phyloP scores from a whole-genome alignment of 2,888 invertebrate genomes.

The Oligia strigilis region DNA sequence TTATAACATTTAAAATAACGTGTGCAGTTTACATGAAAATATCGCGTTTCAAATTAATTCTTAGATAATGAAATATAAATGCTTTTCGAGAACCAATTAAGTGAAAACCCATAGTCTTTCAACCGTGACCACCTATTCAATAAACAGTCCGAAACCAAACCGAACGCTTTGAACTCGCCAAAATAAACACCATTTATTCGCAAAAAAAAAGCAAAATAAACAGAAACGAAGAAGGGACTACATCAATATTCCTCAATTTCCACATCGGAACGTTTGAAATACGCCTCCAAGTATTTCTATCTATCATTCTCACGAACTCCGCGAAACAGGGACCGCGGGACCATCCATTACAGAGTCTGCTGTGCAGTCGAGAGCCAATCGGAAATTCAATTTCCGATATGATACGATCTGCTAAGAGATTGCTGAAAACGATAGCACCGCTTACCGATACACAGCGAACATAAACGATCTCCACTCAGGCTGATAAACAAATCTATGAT shows the following conservation, averaged over 20 bases:
- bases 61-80: neutral
- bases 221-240: conserved; percentile 67
- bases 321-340: conserved; percentile 76
- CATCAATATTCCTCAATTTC: conserved; percentile 77
- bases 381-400: conserved; percentile 89
- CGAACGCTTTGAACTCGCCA: conserved; percentile 53
- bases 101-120: neutral
- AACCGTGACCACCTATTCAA: conserved; percentile 26
- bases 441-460: conserved; percentile 69
- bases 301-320: conserved; percentile 78
- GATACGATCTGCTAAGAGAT: conserved; percentile 87
- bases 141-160: conserved; percentile 47
- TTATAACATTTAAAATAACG: conserved; percentile 13
- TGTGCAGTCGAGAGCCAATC: conserved; percentile 82
- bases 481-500: conserved; percentile 63
- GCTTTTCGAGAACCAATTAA: neutral
- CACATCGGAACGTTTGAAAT: conserved; percentile 69
- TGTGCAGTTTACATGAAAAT: neutral
- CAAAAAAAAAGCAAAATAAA: conserved; percentile 65
- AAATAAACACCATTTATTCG: conserved; percentile 69
- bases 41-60: neutral
- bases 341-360: conserved; percentile 80
- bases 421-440: conserved; percentile 79
- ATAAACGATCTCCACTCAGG: conserved; percentile 66
- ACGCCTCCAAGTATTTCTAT: conserved; percentile 75